Percentiles rank a stretch among this genome's conserved stretches.
phyloP scores from a whole-genome alignment of 1,140 invertebrate genomes.

The Lucilia sericata region DNA sequence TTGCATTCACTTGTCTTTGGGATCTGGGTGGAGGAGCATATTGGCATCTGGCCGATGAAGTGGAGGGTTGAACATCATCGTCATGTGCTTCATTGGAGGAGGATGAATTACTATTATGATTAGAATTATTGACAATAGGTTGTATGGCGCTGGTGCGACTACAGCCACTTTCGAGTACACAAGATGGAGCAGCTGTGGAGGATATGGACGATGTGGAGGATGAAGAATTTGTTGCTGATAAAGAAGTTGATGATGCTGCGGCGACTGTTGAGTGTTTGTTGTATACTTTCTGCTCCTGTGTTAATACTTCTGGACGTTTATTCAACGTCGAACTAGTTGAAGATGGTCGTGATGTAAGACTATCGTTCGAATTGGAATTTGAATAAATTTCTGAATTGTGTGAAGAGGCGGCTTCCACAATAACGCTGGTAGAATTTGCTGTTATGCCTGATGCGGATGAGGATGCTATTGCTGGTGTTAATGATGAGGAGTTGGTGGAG shows the following conservation, averaged over 20 bases:
- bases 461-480: slow-evolving; percentile 1
- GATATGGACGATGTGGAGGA: neutral
- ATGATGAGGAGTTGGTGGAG: neutral
- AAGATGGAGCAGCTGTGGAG: slow-evolving; percentile 51
- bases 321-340: slow-evolving; percentile 36
- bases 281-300: neutral
- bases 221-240: neutral
- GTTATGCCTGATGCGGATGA: slow-evolving; percentile 22
- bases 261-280: neutral
- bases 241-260: slow-evolving; percentile 28
- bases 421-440: neutral
- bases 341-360: slow-evolving; percentile 47
- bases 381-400: slow-evolving; percentile 58
- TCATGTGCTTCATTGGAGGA: neutral
- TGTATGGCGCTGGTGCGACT: slow-evolving; percentile 57
- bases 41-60: slow-evolving; percentile 59
- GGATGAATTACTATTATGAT: slow-evolving; percentile 45
- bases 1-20: slow-evolving; percentile 59
- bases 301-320: slow-evolving; percentile 22
- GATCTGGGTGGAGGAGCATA: slow-evolving; percentile 53
- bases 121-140: slow-evolving; percentile 40
- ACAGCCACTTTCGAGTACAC: slow-evolving; percentile 58
- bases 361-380: slow-evolving; percentile 64
- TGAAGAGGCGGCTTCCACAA: slow-evolving; percentile 23
- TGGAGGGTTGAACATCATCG: slow-evolving; percentile 61